These are phyloP conservation scores for Furcifer pardalis DNA, from an alignment of 2,797 vertebrate genomes.

Conservation along the genomic window DNA sequence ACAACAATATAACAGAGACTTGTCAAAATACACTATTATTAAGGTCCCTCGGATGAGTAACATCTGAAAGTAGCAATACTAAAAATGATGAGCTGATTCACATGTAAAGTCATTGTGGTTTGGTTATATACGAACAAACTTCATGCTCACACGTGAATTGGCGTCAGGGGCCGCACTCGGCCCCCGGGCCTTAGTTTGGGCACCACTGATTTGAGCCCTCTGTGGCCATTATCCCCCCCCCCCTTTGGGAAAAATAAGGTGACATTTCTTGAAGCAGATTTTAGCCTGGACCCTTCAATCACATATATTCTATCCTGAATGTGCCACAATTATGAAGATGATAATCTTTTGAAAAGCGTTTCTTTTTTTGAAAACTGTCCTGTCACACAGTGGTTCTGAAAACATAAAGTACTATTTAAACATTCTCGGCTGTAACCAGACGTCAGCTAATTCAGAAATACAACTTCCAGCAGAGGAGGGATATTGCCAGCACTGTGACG, in stretches of 20 bases:
- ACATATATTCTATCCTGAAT: not conserved
- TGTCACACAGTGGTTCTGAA: not conserved
- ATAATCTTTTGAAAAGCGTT: not conserved
- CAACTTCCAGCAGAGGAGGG: not conserved
- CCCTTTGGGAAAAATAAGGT: not conserved
- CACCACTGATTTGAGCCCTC: no score
- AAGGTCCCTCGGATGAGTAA: conserved; percentile 1
- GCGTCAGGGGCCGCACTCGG: no score
- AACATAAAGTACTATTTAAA: not conserved
- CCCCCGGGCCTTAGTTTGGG: no score
- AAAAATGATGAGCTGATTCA: not conserved
- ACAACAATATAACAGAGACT: conserved; percentile 5
- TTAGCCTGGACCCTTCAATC: not conserved
- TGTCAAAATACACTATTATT: not conserved
- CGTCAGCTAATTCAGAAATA: not conserved
- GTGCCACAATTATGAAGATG: not conserved
- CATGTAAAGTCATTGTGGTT: not conserved
- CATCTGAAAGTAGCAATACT: not conserved
- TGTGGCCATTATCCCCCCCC: conserved; percentile 2
- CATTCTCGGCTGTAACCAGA: not conserved
- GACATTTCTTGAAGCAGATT: not conserved
- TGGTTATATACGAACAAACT: not conserved
- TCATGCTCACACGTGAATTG: not conserved
- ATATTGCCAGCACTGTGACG: not conserved
- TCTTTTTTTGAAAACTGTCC: not conserved